Evolutionary conservation across 2,888 invertebrate species (phyloP), one percentile per base, ranked within the genome.

Genomic region (Liposcelis brunnea): DNA sequence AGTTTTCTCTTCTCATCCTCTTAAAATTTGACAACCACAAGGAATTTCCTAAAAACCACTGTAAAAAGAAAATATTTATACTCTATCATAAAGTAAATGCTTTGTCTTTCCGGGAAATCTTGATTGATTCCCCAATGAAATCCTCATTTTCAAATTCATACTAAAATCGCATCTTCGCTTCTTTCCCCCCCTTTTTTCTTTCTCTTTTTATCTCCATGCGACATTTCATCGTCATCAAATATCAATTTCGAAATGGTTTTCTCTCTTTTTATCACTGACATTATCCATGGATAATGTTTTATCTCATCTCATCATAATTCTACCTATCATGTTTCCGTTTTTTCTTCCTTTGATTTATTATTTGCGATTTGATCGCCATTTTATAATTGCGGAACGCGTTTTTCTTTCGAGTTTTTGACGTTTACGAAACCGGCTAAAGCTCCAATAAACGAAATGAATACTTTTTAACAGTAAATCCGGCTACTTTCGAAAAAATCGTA

Each of bases 181-280:
- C 4, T 35, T 10, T 35, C 7, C 10, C 35, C 35, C 10, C 16
- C 5, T 35, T 35, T 16, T 15, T 35, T 10, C 35, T 35, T 16
- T 10, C 14, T 35, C 35, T 35, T 35, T 35, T 35, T 35, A 35
- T 35, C 35, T 35, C 35, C 16, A 16, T 15, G 16, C 14, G 16
- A 35, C 35, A 16, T 6, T 40, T 40, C 40, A 21, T 14, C 16
- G 18, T 40, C 40, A 40, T 40, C 40, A 40, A 40, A 40, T 40
- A 40, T 40, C 40, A 40, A 40, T 40, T 40, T 40, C 40, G 19
- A 16, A 26, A 19, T 14, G 19, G 19, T 40, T 19, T 40, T 40
- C 16, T 40, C 40, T 11, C 40, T 6, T 18, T 35, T 35, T 14
- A 14, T 35, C 14, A 7, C 35, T 7, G 15, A 10, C 35, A 15